A percentile compares a stretch with the other conserved stretches of the same genome.
These are phyloP conservation scores for Rachycentron canadum DNA, from an alignment of 2,797 vertebrate genomes.

Conservation along the genomic window DNA sequence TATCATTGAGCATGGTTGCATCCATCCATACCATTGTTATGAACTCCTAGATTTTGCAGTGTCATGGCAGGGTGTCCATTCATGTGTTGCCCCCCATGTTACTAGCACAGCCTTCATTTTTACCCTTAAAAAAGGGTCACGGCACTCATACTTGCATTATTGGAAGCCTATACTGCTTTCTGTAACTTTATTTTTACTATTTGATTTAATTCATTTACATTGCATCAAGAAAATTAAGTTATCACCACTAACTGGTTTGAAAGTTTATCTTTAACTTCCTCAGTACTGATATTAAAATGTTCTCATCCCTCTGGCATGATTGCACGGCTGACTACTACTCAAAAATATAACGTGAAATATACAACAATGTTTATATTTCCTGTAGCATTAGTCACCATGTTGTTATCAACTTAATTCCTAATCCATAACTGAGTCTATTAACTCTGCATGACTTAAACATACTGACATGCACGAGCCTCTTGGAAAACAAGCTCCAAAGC, in stretches of 20 bases:
- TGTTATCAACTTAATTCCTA: conserved; percentile 25
- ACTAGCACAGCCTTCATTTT: conserved; percentile 25
- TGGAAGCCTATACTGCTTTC: background rate
- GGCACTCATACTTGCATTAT: background rate
- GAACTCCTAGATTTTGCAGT: background rate
- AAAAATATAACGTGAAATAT: conserved; percentile 9
- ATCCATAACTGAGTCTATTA: conserved; percentile 40
- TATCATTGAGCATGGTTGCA: conserved; percentile 43
- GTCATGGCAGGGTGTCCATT: background rate
- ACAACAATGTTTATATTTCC: conserved; percentile 21
- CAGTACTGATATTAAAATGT: background rate
- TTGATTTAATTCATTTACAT: background rate
- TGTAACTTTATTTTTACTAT: background rate
- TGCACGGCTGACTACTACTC: conserved; percentile 36
- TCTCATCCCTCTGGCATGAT: conserved; percentile 27
- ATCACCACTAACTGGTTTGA: conserved; percentile 39
- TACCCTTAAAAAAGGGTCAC: background rate
- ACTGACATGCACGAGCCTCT: conserved; percentile 58
- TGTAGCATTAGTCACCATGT: background rate
- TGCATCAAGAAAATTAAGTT: background rate
- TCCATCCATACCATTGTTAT: background rate
- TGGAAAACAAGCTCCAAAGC: background rate
- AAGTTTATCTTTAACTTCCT: background rate
- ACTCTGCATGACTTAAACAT: conserved; percentile 51
- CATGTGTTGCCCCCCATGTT: background rate